Base-by-base conservation (phyloP, 2,888 invertebrate genomes). In the Lypha dubia region DNA sequence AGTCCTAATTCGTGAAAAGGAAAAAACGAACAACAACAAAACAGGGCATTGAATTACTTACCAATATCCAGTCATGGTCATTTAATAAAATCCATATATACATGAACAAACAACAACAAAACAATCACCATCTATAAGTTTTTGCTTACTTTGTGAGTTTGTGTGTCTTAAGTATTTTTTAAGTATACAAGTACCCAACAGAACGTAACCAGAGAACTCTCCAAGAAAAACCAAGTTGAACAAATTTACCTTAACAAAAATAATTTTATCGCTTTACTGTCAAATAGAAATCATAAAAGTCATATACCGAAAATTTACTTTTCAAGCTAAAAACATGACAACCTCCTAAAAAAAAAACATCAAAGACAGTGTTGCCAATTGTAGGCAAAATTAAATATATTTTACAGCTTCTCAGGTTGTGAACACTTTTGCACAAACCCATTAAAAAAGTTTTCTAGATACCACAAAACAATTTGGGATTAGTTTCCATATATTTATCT, bases 201-300 rank as follows among this genome's bases (percentile, higher is more conserved):
- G 58, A 65, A 71, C 46, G 53, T 73, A 58, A 76, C 71, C 49
- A 44, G 60, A 49, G 49, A 56, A 58, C 41, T 41, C 35, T 32
- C n/a, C n/a, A 22, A 35, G 24, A 68, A 56, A 70, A 60, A 71
- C 41, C 13, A 79, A 65, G 46, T 79, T 75, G 74, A 77, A 82
- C 79, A 83, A 85, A 74, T 81, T 75, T 81, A 75, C 65, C 62
- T 73, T 75, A 63, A 73, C 51, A 24, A 77, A 84, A 77, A 84
- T 79, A 84, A 79, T 84, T 81, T 85, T 86, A 86, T 86, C 84
- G 84, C 75, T 86, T 83, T 70, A 79, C 86, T 84, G 87, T 86
- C 87, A 87, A 86, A 86, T 81, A 79, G 80, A 87, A 87, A 87
- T 86, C 86, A 85, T 86, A 86, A 86, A 85, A 87, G 86, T 86